These are phyloP conservation scores for Malthinus seriepunctatus DNA, from an alignment of 2,888 invertebrate genomes.

Conservation along the genomic window DNA sequence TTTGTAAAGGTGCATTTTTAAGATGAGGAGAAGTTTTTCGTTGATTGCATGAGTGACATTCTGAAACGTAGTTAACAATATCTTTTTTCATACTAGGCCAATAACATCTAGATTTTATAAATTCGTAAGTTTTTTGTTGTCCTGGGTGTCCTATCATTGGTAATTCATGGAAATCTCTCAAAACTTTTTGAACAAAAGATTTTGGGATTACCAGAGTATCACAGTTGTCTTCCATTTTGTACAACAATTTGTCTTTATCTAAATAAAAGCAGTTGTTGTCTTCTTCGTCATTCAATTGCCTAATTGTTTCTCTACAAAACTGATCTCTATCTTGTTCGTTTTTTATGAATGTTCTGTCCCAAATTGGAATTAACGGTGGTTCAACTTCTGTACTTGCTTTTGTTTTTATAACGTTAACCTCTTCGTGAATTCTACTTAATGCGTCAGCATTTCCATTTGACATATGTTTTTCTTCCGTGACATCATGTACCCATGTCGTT, in stretches of 20 bases:
- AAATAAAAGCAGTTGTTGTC: conserved; percentile 12
- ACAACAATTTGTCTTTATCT: conserved; percentile 21
- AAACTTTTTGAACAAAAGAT: conserved; percentile 11
- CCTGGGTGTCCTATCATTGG: conserved; percentile 39
- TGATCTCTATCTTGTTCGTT: too few relatives aligned
- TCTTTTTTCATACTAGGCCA: conserved; percentile 39
- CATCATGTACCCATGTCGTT: too few relatives aligned
- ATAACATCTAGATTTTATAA: conserved; percentile 32
- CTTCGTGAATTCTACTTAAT: too few relatives aligned
- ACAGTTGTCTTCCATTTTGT: conserved; percentile 8
- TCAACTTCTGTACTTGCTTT: too few relatives aligned
- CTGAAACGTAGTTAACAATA: conserved; percentile 31
- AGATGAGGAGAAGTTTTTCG: conserved; percentile 35
- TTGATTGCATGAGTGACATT: conserved; percentile 37
- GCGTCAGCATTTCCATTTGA: too few relatives aligned
- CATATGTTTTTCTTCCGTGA: too few relatives aligned
- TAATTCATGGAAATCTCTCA: conserved; percentile 33
- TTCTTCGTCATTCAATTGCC: not conserved
- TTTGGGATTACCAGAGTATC: conserved; percentile 24
- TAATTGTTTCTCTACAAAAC: too few relatives aligned
- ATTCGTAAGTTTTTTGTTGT: conserved; percentile 35
- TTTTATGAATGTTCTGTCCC: too few relatives aligned
- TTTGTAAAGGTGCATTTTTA: conserved; percentile 31
- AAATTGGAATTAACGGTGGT: too few relatives aligned
- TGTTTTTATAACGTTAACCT: too few relatives aligned